Percentiles rank a stretch among this genome's conserved stretches.
These are phyloP conservation scores for Centropus unirufus DNA, from an alignment of 2,113 vertebrate genomes.

Conservation along the genomic window DNA sequence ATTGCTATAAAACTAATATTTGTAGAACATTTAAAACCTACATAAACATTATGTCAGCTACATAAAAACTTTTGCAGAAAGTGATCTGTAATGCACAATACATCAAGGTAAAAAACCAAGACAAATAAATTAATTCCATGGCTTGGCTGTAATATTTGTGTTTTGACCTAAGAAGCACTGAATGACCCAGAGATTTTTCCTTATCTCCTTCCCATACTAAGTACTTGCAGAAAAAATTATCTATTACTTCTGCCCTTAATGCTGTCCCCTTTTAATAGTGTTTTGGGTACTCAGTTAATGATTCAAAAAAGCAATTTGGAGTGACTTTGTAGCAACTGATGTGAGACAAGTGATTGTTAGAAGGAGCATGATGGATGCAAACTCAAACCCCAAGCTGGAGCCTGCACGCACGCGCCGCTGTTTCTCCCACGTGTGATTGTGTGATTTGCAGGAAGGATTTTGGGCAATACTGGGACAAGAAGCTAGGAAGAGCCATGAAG, in stretches of 20 bases:
- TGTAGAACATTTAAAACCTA: not conserved
- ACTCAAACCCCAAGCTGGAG: not conserved
- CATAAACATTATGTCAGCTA: too few species aligned
- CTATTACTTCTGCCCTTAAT: not conserved
- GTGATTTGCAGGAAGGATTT: not conserved
- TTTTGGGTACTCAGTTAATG: not conserved
- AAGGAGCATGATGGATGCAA: not conserved
- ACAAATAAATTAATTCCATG: not conserved
- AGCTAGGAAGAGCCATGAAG: not conserved
- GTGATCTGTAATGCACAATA: not conserved
- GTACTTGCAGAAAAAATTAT: not conserved
- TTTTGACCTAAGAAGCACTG: not conserved
- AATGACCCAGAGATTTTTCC: not conserved
- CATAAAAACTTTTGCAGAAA: not conserved
- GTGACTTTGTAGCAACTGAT: not conserved
- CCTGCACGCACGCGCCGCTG: not conserved
- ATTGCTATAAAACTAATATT: not conserved
- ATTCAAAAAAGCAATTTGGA: not conserved
- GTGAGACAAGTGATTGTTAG: not conserved
- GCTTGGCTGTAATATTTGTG: not conserved
- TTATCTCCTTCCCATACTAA: not conserved
- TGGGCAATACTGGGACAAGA: not conserved
- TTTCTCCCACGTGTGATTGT: accelerated
- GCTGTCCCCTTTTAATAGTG: not conserved
- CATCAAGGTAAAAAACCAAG: not conserved